Conservation (phyloP, 1,140 invertebrate species). For the Tenebrio molitor region DNA sequence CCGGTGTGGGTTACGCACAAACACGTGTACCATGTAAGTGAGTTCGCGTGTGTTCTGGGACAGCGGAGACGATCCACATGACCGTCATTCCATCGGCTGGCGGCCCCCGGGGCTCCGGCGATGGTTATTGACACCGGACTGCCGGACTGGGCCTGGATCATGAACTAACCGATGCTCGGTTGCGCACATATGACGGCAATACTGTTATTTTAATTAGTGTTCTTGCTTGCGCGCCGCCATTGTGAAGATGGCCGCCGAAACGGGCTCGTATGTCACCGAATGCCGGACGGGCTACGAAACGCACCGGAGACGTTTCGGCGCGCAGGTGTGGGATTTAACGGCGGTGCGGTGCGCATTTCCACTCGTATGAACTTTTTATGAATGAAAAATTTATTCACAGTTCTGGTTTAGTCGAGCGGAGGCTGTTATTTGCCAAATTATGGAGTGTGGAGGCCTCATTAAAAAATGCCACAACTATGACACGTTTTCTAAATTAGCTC, state of each 20-base stretch:
- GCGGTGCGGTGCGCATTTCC: too few species aligned
- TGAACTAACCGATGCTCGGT: constrained; percentile 15
- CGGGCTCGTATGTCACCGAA: too few species aligned
- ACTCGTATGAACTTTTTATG: constrained; percentile 3
- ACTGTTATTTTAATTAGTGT: constrained; percentile 56
- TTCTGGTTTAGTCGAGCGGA: constrained; percentile 22
- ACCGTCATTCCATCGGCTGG: constrained; percentile 30
- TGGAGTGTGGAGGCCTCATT: constrained; percentile 13
- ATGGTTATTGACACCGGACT: constrained; percentile 54
- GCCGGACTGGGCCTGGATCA: constrained; percentile 14
- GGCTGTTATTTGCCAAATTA: constrained; percentile 29
- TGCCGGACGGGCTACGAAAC: too few species aligned
- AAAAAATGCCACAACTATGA: constrained; percentile 34
- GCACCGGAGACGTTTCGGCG: too few species aligned
- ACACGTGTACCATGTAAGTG: constrained; percentile 31
- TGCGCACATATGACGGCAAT: constrained; percentile 45
- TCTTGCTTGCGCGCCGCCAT: not conserved
- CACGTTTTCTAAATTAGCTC: constrained; percentile 20
- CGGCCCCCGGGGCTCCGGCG: constrained; percentile 32
- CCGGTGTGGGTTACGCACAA: constrained; percentile 1
- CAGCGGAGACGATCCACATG: constrained; percentile 30
- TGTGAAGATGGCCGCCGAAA: not conserved
- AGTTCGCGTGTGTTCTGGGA: constrained; percentile 42
- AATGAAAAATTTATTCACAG: constrained; percentile 26
- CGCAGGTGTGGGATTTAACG: too few species aligned